Base-by-base conservation (phyloP, 2,888 invertebrate genomes). In the Sinotaia quadrata region DNA sequence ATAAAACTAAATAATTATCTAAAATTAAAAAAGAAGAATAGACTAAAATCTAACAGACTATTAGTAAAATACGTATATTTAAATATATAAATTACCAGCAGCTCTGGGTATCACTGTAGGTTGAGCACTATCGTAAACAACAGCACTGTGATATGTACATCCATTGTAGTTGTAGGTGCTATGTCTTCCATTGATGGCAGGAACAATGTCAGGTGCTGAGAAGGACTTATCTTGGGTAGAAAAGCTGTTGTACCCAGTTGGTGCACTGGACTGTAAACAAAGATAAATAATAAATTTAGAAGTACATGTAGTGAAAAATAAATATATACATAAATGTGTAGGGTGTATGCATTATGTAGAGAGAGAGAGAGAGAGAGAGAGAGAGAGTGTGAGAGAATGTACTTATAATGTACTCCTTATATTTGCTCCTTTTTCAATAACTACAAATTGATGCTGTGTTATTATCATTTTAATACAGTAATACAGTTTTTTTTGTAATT, bases 91-190 rank as follows among this genome's bases (percentile, higher is more conserved):
- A n/a, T 5, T 41, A 68, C 71, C 65, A 68, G 65, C 52, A 24
- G 54, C 36, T 54, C 75, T 73, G 29, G 78, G 68, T 49, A 76
- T 62, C 33, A 72, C 71, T 5, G 74, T 41, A n/a, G 73, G 71
- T 4, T 61, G 49, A 33, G 27, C n/a, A 37, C 15, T 12, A 15
- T 44, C 47, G 49, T 24, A 31, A 27, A 41, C 24, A 18, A 51
- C 47, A 34, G 58, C 58, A 33, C 29, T 31, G 57, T 57, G 36
- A 24, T 33, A 57, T 33, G 51, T 58, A n/a, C 63, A 47, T 24
- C 58, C 57, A n/a, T 69, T 57, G 44, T 54, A 37, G 47, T 44
- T 31, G 31, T 63, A 56, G 37, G 59, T 67, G 24, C 33, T 68
- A 27, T 71, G 63, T 41, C 68, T 68, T 4, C 73, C 73, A 65